A percentile compares a stretch with the other conserved stretches of the same genome.
These are phyloP conservation scores for Phoeniculus purpureus DNA, from an alignment of 2,797 vertebrate genomes.

Conservation along the genomic window DNA sequence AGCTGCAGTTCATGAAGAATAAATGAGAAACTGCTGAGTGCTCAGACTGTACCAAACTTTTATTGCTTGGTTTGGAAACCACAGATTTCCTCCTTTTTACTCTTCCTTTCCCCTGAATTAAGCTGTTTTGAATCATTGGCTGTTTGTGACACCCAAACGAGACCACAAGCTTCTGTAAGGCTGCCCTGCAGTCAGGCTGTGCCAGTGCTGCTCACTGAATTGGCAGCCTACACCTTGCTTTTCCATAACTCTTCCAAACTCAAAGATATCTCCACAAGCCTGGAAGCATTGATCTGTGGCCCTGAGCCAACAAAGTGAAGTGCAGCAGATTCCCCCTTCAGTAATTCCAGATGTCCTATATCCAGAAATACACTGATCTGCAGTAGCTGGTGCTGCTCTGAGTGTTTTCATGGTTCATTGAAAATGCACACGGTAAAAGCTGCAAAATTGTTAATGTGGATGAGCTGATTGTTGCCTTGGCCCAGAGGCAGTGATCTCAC, in stretches of 20 bases:
- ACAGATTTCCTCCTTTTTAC: constrained; percentile 44
- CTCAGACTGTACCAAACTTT: constrained; percentile 38
- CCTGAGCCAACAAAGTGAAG: constrained; percentile 35
- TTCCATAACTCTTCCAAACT: background rate
- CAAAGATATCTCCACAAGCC: background rate
- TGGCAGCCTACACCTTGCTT: constrained; percentile 28
- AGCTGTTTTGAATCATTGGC: constrained; percentile 51
- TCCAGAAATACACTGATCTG: constrained; percentile 8
- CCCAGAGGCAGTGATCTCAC: background rate
- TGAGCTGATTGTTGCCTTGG: background rate
- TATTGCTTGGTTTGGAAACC: constrained; percentile 65
- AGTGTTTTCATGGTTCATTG: background rate
- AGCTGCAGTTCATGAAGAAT: constrained; percentile 22
- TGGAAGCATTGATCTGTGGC: constrained; percentile 7
- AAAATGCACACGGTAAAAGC: background rate
- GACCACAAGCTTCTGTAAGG: constrained; percentile 64
- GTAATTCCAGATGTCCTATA: constrained; percentile 48
- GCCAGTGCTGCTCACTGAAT: constrained; percentile 50
- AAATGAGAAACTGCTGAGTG: constrained; percentile 68
- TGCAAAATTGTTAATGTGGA: background rate
- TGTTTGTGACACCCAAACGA: constrained; percentile 50
- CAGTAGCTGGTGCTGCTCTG: background rate
- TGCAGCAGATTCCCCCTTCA: constrained; percentile 26
- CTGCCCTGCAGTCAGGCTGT: constrained; percentile 33
- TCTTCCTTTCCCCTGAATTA: constrained; percentile 29